Evolutionary conservation across 2,888 invertebrate species (phyloP), one percentile per base, ranked within the genome.

Genomic region (Xylota sylvarum): DNA sequence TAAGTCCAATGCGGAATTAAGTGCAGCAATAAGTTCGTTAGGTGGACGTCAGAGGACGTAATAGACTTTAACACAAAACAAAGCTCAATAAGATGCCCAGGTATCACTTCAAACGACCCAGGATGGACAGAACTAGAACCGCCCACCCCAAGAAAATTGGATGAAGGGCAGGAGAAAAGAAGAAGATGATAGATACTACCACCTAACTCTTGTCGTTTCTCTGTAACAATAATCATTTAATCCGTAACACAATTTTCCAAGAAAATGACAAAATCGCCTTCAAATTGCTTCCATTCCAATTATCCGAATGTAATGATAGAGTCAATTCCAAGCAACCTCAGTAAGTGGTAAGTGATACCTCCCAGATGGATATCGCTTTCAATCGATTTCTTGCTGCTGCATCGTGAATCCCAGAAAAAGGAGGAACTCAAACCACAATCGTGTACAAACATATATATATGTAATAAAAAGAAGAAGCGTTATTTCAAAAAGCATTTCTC

Each of bases 401-500:
- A 10, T 43, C 17, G 32, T 70, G 40, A 37, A 48, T 27, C 37
- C 56, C 64, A 14, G n/a, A 27, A 58, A 37, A 76, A 56, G 50
- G 23, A 23, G 23, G 46, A 78, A 62, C 40, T 80, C 58, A 79
- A 84, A 64, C 76, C 72, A 74, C 48, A 62, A 56, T 27, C 64
- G 23, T 58, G 56, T 60, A 19, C 67, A 46, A 32, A 67, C 40
- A 70, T 10, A 46, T 60, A 37, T 32, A 55, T 37, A 70, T n/a
- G 35, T 35, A 79, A 70, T 60, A 55, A 50, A 67, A 85, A 85
- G 50, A 85, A 85, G 43, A 85, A 85, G 85, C 85, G 46, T 46
- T 76, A 4, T 69, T 65, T 46, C 17, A 9, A 79, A n/a, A 79
- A 74, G 79, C 84, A 74, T 65, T 14, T 64, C 14, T 37, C 9